phyloP scores from a whole-genome alignment of 2,888 invertebrate species.

The Argyra leucocephala region DNA sequence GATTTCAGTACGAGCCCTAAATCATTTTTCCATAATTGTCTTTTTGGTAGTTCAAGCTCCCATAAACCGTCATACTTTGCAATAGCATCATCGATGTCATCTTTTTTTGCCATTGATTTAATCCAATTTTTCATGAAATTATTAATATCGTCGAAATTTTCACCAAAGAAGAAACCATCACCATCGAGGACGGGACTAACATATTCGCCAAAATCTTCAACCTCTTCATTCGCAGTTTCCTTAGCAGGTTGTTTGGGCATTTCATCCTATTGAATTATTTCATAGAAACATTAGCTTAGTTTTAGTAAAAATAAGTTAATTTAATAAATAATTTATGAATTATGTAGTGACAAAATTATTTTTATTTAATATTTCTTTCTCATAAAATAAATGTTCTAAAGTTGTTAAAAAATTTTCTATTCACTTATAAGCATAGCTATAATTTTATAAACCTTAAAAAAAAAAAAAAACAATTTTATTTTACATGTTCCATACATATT shows the following conservation, averaged over 20 bases:
- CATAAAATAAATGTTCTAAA: too few species aligned
- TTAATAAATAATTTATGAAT: too few species aligned
- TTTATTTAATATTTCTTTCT: too few species aligned
- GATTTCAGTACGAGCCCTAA: slow-evolving; percentile 81
- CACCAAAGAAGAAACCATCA: slow-evolving; percentile 49
- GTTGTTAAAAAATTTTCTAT: too few species aligned
- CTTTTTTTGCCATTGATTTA: slow-evolving; percentile 83
- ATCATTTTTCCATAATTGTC: slow-evolving; percentile 72
- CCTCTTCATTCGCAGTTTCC: neutral
- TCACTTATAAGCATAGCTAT: too few species aligned
- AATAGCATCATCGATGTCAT: slow-evolving; percentile 74
- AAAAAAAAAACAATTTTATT: too few species aligned
- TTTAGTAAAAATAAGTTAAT: too few species aligned
- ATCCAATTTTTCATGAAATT: slow-evolving; percentile 73
- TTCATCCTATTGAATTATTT: neutral
- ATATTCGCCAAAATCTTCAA: neutral
- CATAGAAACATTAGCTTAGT: too few species aligned
- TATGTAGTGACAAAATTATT: too few species aligned
- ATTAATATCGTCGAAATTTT: slow-evolving; percentile 73
- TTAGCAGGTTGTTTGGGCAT: neutral
- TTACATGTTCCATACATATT: too few species aligned
- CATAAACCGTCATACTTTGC: slow-evolving; percentile 89
- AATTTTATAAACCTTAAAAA: too few species aligned
- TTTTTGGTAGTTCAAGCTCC: slow-evolving; percentile 65
- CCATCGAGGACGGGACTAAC: neutral